A percentile compares a stretch with the other conserved stretches of the same genome.
Conservation (phyloP, 2,888 invertebrate genomes). For the Drosophila ezoana region DNA sequence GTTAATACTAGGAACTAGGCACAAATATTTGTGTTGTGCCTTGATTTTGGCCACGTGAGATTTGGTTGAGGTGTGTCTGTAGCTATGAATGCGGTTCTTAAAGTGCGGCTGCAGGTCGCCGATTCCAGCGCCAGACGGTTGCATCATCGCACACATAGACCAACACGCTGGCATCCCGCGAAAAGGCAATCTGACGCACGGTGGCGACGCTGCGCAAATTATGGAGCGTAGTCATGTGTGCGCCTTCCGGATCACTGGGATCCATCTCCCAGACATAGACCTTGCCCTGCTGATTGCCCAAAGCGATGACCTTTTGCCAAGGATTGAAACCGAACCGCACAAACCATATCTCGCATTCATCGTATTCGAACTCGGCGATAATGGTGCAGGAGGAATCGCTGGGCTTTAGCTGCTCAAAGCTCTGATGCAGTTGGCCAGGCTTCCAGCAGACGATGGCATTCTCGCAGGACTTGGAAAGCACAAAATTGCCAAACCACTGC, state of each 20-base stretch:
- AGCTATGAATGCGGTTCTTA: slow-evolving; percentile 14
- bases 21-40: slow-evolving; percentile 42
- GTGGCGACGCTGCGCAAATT: slow-evolving; percentile 95
- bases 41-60: slow-evolving; percentile 72
- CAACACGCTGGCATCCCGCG: slow-evolving; percentile 93
- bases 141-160: slow-evolving; percentile 98
- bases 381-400: slow-evolving; percentile 93
- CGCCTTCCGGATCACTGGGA: slow-evolving; percentile 92
- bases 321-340: slow-evolving; percentile 97
- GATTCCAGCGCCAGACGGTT: slow-evolving; percentile 98
- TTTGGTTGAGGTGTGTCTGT: slow-evolving; percentile 62
- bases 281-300: slow-evolving; percentile 97
- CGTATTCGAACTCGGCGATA: slow-evolving; percentile 95
- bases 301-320: slow-evolving; percentile 94
- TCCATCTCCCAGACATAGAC: slow-evolving; percentile 98
- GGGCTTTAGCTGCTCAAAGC: slow-evolving; percentile 88
- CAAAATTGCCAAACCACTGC: slow-evolving; percentile 97
- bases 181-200: slow-evolving; percentile 96
- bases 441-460: slow-evolving; percentile 99
- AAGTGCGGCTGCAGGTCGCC: slow-evolving; percentile 57
- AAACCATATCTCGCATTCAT: slow-evolving; percentile 99
- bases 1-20: slow-evolving; percentile 60
- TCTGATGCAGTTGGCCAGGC: slow-evolving; percentile 94
- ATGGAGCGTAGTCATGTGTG: slow-evolving; percentile 91
- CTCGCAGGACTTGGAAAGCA: slow-evolving; percentile 98